Evolutionary conservation across 2,888 invertebrate species (phyloP), one percentile per base, ranked within the genome.

Genomic region (Lagria hirta): DNA sequence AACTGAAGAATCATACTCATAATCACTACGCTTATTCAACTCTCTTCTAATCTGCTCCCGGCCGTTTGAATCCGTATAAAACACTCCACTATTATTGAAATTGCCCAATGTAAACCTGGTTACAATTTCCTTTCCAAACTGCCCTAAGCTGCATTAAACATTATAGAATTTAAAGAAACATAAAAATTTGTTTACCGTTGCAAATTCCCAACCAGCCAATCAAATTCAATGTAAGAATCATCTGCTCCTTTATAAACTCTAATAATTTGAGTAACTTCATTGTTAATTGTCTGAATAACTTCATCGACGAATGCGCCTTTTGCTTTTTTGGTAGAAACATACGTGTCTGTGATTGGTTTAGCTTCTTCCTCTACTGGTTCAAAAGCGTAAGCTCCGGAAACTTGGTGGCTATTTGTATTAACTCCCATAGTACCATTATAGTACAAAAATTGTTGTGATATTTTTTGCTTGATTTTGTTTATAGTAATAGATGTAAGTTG

Each of bases 61-160:
- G 0, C 96, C 97, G 68, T 97, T 99, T 0, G 93, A 86, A 66
- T 99, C 98, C 0, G 97, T 98, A 64, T 83, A 93, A 67, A 97
- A 97, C 2, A 44, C 48, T 7, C 41, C 32, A 4, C 52, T 47
- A 15, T 56, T 60, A 13, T 57, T 40, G 15, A 62, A 57, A 21
- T 54, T 26, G 16, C 78, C 69, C 0, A 85, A 82, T 4, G 73
- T 73, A 58, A 87, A 95, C 37, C 81, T 79, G 0, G 85, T 80
- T 0, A 97, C 76, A 0, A 93, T 75, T 70, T 98, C 97, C 66
- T 89, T 93, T 0, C 95, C 94, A 2, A n/a, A n/a, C 18, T n/a
- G 8, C 8, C 24, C 4, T 24, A 7, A 24, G 24, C 4, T 7
- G 4, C 4, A 7, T 24, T 24, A 4, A 7, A 7, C n/a, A n/a